A percentile compares a stretch with the other conserved stretches of the same genome.
Conservation (phyloP, 1,140 invertebrate species). For the Drosophila bocki region DNA sequence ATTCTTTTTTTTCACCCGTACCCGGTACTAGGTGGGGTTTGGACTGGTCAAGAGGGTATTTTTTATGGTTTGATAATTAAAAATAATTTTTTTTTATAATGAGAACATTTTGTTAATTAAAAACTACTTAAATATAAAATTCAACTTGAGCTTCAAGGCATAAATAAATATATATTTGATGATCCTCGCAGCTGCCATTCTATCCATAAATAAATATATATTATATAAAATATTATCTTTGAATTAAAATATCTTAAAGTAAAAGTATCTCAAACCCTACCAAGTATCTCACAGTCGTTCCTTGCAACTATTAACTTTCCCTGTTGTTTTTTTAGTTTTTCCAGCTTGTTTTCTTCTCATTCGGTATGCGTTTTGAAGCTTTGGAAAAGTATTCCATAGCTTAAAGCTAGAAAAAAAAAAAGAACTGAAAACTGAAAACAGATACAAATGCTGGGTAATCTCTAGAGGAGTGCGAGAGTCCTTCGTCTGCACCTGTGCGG, state of each 20-base stretch:
- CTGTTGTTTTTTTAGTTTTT: background rate
- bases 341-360: slow-evolving; percentile 7
- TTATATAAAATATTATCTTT: background rate
- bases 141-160: background rate
- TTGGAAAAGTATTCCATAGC: slow-evolving; percentile 7
- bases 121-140: too few relatives aligned
- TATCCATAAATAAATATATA: background rate
- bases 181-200: background rate
- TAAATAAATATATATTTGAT: background rate
- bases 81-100: too few relatives aligned
- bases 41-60: background rate
- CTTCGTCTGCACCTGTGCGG: slow-evolving; percentile 21
- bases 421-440: slow-evolving; percentile 3
- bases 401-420: slow-evolving; percentile 18
- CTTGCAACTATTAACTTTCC: background rate
- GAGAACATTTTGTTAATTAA: background rate
- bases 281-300: background rate
- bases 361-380: slow-evolving; percentile 2
- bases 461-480: background rate
- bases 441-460: slow-evolving; percentile 36
- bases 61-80: background rate
- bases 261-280: background rate
- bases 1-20: background rate
- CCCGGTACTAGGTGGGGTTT: background rate
- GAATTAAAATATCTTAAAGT: background rate